Conservation (phyloP, 1,140 invertebrate genomes). For the Drosophila persimilis region DNA sequence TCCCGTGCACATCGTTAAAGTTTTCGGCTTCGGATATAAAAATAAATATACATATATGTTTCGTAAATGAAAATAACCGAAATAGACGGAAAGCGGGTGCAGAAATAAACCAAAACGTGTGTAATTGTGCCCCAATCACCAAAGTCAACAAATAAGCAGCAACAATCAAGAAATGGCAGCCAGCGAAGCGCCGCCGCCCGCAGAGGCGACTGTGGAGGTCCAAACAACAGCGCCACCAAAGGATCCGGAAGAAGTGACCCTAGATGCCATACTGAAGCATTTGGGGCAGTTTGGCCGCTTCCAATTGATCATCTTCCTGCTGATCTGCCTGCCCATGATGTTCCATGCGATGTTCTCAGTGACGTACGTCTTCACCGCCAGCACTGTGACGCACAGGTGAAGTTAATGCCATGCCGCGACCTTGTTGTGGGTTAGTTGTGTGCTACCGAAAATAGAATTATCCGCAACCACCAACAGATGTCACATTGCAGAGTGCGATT, state of each 20-base stretch:
- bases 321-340: conserved; percentile 84
- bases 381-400: conserved; percentile 85
- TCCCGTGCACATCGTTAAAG: conserved; percentile 34
- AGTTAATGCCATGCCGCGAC: conserved; percentile 13
- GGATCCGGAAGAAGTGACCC: conserved; percentile 69
- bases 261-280: conserved; percentile 82
- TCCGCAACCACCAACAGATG: conserved; percentile 84
- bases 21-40: conserved; percentile 32
- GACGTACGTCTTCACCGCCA: conserved; percentile 86
- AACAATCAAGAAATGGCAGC: conserved; percentile 49
- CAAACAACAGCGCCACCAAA: conserved; percentile 1
- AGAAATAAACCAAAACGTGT: conserved; percentile 43
- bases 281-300: conserved; percentile 85
- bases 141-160: conserved; percentile 1
- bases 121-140: conserved; percentile 11
- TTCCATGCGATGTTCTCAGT: conserved; percentile 84
- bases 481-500: conserved; percentile 86
- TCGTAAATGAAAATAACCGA: conserved; percentile 38
- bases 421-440: background rate
- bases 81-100: conserved; percentile 16
- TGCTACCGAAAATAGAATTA: conserved; percentile 1
- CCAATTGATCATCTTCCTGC: conserved; percentile 84
- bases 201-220: conserved; percentile 26
- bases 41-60: conserved; percentile 46
- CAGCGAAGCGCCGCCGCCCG: conserved; percentile 36